These are phyloP conservation scores for Diorhabda elongata DNA, from an alignment of 1,140 invertebrate genomes.

Conservation along the genomic window DNA sequence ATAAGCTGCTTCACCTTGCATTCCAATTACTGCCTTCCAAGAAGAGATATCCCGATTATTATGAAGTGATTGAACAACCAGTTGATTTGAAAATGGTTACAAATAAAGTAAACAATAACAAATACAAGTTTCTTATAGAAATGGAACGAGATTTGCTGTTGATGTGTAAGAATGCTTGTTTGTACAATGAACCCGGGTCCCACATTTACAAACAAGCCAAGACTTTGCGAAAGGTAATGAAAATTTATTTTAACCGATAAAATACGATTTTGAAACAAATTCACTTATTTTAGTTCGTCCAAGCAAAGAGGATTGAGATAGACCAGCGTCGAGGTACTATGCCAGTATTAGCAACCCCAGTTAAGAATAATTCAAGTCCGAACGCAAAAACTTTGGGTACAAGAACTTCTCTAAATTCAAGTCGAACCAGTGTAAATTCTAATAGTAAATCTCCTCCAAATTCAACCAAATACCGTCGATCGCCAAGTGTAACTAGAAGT, in stretches of 20 bases:
- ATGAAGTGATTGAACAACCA: conserved; percentile 90
- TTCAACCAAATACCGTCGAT: neutral
- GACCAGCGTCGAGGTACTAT: conserved; percentile 46
- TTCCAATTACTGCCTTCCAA: conserved; percentile 90
- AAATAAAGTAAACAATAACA: conserved; percentile 80
- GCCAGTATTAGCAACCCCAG: conserved; percentile 1
- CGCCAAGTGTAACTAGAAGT: neutral
- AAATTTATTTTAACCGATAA: conserved; percentile 6
- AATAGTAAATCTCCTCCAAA: conserved; percentile 1
- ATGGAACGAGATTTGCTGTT: conserved; percentile 87
- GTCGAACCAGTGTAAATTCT: neutral
- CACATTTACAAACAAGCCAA: conserved; percentile 96
- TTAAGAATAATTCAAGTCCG: neutral
- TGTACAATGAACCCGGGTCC: conserved; percentile 95
- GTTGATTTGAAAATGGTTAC: conserved; percentile 94
- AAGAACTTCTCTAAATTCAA: neutral
- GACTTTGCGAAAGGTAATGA: conserved; percentile 69
- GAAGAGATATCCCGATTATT: conserved; percentile 94
- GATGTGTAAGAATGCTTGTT: conserved; percentile 93
- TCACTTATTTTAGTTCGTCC: conserved; percentile 47
- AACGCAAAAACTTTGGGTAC: neutral
- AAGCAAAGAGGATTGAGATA: conserved; percentile 59
- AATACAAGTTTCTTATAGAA: conserved; percentile 71
- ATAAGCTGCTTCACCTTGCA: conserved; percentile 71
- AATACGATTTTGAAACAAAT: neutral